phyloP scores from a whole-genome alignment of 92 coral and sea anemone genomes.

The Paramuricea clavata region DNA sequence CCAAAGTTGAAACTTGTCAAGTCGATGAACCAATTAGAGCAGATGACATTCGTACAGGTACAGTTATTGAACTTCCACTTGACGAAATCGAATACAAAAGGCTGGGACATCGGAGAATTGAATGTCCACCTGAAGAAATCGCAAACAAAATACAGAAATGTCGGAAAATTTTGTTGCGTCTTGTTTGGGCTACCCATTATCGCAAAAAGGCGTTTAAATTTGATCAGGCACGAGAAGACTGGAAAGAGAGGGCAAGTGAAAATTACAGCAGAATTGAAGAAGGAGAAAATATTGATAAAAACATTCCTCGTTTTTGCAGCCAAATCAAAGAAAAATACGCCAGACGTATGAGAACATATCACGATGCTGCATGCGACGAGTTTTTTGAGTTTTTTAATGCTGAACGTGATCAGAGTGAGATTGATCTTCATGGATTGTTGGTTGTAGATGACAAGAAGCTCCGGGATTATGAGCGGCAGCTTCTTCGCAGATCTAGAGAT shows the following conservation, averaged over 20 bases:
- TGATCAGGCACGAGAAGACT: conserved; percentile 7
- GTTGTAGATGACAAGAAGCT: too few relatives aligned
- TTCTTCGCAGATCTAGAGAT: neutral
- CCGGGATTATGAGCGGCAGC: too few relatives aligned
- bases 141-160: neutral
- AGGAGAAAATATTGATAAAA: neutral
- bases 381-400: conserved; percentile 46
- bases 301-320: neutral
- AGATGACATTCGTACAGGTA: too few relatives aligned
- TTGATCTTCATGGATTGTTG: too few relatives aligned
- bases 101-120: neutral
- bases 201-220: conserved; percentile 35
- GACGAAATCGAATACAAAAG: neutral
- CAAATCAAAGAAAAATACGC: too few relatives aligned
- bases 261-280: neutral
- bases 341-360: too few relatives aligned
- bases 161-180: conserved; percentile 4
- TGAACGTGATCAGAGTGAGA: conserved; percentile 52
- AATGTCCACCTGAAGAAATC: neutral
- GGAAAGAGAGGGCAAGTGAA: conserved; percentile 45
- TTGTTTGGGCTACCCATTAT: neutral
- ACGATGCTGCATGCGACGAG: conserved; percentile 37
- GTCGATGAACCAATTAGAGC: neutral
- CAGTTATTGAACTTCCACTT: neutral
- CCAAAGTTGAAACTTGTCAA: neutral